Conservation (phyloP, 2,797 vertebrate genomes). For the Malurus splendens region DNA sequence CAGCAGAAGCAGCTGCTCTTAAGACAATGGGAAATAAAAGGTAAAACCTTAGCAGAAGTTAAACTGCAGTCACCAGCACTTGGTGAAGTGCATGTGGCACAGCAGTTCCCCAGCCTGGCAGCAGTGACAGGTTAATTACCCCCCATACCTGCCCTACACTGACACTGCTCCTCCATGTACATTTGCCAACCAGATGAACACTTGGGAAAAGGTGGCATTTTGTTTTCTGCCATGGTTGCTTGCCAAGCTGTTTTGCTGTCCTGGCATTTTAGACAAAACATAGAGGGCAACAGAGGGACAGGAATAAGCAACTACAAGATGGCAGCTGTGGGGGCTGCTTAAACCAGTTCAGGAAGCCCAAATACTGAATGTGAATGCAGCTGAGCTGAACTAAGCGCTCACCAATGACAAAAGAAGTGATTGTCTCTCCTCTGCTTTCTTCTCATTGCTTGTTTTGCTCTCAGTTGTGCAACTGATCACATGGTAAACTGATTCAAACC, state of each 20-base stretch:
- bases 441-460: background rate
- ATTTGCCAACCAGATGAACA: background rate
- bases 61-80: background rate
- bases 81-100: accelerated
- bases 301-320: background rate
- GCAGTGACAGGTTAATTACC: background rate
- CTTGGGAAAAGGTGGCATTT: background rate
- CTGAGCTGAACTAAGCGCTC: background rate
- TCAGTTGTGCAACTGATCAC: background rate
- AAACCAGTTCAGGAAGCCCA: background rate
- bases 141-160: too few species aligned
- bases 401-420: background rate
- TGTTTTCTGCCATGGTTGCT: background rate
- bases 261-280: background rate
- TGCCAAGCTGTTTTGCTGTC: background rate
- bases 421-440: background rate
- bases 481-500: background rate
- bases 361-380: background rate
- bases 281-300: background rate
- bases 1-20: background rate
- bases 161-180: background rate
- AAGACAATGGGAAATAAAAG: background rate
- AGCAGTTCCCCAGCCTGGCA: background rate
- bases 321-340: background rate
- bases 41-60: background rate